These are phyloP conservation scores for Macrochelys suwanniensis DNA, from an alignment of 2,797 vertebrate genomes.

Conservation along the genomic window DNA sequence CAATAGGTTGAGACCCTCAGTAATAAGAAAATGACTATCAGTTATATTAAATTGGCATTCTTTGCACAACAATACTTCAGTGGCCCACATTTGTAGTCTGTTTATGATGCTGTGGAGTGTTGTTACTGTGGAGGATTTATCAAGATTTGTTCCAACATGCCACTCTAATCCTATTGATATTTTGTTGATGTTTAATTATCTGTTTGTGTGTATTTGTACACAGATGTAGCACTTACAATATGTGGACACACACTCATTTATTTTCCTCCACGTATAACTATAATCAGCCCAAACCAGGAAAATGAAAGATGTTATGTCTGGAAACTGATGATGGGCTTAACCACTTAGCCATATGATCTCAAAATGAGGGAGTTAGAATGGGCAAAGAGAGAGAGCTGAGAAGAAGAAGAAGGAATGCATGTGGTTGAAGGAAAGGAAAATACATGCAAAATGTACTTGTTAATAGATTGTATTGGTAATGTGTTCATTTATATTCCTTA, in stretches of 20 bases:
- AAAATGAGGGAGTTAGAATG: not conserved
- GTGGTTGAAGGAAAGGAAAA: not conserved
- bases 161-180: constrained; percentile 79
- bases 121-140: constrained; percentile 79
- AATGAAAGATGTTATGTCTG: constrained; percentile 35
- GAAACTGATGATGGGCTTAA: constrained; percentile 62
- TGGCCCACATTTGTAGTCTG: constrained; percentile 75
- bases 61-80: constrained; percentile 68
- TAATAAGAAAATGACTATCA: constrained; percentile 67
- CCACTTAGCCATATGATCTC: constrained; percentile 51
- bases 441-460: constrained; percentile 38
- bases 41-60: constrained; percentile 76
- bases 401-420: constrained; percentile 37
- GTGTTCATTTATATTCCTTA: not conserved
- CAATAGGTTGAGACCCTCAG: constrained; percentile 55
- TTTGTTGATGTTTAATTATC: constrained; percentile 82
- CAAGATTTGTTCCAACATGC: constrained; percentile 79
- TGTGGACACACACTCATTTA: constrained; percentile 53
- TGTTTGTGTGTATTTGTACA: constrained; percentile 73
- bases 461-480: not conserved
- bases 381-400: not conserved
- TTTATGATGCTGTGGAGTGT: constrained; percentile 51
- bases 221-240: constrained; percentile 51
- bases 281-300: constrained; percentile 49
- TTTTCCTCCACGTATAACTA: constrained; percentile 49